Evolutionary conservation across 2,888 invertebrate genomes (phyloP).

Genomic region (Julus scanicus): DNA sequence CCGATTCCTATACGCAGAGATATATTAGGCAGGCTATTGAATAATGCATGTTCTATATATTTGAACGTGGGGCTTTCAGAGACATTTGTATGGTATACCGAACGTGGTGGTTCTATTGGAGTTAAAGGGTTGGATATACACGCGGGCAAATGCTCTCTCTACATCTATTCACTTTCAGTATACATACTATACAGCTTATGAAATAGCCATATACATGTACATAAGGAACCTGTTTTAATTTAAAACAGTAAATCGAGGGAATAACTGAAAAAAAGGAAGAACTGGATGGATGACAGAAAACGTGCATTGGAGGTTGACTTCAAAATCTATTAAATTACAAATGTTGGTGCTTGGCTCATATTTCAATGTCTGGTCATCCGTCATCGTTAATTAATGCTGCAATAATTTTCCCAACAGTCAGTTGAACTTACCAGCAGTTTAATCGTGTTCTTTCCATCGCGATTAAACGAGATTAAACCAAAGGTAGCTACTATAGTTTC

Average conservation of each 20-base stretch:
- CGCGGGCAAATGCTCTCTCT: slow-evolving; percentile 17
- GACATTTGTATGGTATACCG: background rate
- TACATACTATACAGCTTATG: slow-evolving; percentile 27
- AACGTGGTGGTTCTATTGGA: background rate
- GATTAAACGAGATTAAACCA: background rate
- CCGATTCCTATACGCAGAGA: background rate
- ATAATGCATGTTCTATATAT: background rate
- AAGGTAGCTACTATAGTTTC: too few species aligned
- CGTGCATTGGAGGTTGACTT: background rate
- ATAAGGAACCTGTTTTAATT: slow-evolving; percentile 24
- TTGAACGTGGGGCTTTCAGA: background rate
- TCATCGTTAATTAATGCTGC: background rate
- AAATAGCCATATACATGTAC: slow-evolving; percentile 21
- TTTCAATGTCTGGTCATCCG: background rate
- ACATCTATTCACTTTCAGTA: background rate
- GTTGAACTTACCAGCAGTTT: background rate
- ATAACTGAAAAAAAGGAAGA: background rate
- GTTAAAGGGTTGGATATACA: background rate
- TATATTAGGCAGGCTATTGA: background rate
- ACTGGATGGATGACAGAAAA: background rate
- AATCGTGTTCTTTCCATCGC: background rate
- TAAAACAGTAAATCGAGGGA: slow-evolving; percentile 12
- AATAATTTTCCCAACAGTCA: background rate
- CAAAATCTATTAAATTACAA: background rate
- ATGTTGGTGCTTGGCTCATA: slow-evolving; percentile 26